phyloP scores from a whole-genome alignment of 2,888 invertebrate genomes.

The Leptopterna dolabrata region DNA sequence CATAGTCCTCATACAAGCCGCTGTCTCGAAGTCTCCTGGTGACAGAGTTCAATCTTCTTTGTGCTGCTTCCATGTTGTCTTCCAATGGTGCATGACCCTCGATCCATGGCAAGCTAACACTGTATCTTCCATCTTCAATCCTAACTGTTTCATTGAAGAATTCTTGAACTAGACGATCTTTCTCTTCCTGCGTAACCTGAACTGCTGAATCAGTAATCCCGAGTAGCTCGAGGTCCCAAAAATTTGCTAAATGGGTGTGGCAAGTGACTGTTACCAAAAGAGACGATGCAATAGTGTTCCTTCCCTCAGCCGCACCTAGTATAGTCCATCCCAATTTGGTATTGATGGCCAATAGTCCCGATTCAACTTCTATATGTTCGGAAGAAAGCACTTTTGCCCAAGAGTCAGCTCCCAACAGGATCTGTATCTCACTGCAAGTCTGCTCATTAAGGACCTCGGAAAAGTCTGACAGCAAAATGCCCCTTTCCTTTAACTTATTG shows the following conservation, averaged over 20 bases:
- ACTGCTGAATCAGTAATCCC: constrained; percentile 25
- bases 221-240: constrained; percentile 50
- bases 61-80: neutral
- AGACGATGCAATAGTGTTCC: neutral
- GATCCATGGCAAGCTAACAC: neutral
- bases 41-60: neutral
- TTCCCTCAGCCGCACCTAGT: neutral
- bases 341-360: constrained; percentile 38
- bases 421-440: constrained; percentile 26
- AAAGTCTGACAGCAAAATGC: constrained; percentile 48
- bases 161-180: neutral
- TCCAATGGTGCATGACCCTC: neutral
- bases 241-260: constrained; percentile 32
- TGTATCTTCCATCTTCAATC: neutral
- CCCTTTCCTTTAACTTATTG: constrained; percentile 1
- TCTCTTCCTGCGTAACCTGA: neutral
- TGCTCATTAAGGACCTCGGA: neutral
- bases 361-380: constrained; percentile 19
- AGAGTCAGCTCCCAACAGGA: constrained; percentile 52
- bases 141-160: constrained; percentile 16
- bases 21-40: neutral
- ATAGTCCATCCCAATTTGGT: constrained; percentile 54
- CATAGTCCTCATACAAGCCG: neutral
- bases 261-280: constrained; percentile 31
- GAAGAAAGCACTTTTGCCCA: constrained; percentile 45